Evolutionary conservation across 2,888 invertebrate genomes (phyloP), one percentile per base, ranked within the genome.

Genomic region (Trichacis sp.): DNA sequence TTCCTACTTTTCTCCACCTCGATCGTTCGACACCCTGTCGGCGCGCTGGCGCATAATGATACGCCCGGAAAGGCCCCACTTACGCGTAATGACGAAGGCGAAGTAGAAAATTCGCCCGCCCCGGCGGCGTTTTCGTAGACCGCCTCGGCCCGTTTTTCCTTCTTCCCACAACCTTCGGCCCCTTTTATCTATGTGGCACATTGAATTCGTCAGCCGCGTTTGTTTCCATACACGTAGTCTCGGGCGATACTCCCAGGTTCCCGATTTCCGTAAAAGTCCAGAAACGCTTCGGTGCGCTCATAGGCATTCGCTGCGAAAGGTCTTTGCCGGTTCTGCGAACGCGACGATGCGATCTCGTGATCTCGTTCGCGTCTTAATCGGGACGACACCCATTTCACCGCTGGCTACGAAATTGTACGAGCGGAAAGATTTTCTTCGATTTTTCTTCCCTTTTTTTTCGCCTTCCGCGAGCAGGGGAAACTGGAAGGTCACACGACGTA

Each of bases 211-310:
- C 43, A 43, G 17, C n/a, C 4, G 19, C 43, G 11, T 33, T n/a
- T 42, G 42, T 42, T 17, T 17, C 42, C 42, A 40, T 33, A 43
- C 50, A 5, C 49, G 20, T 52, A 24, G 3, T 51, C 42, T 36
- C 33, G 47, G 19, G 53, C 61, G 63, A 46, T 43, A 59, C 73
- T 75, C 77, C 70, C 77, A 74, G 72, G 77, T 72, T 72, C 76
- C 69, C 75, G 74, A 77, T 80, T 78, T 73, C 77, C 78, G 75
- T 80, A 79, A 78, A 79, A 77, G 78, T 79, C 74, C 70, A 68
- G 73, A 73, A 74, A 74, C 62, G 72, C 68, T 75, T 71, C 20
- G 45, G 19, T 33, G 40, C 30, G n/a, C 36, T 72, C 54, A 33
- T 69, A 71, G 64, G 58, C 19, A 62, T 67, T 49, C 29, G 49